Percentiles rank a stretch among this genome's conserved stretches.
Evolutionary conservation across 2,113 vertebrate species (phyloP).

Genomic region (Fulica atra): DNA sequence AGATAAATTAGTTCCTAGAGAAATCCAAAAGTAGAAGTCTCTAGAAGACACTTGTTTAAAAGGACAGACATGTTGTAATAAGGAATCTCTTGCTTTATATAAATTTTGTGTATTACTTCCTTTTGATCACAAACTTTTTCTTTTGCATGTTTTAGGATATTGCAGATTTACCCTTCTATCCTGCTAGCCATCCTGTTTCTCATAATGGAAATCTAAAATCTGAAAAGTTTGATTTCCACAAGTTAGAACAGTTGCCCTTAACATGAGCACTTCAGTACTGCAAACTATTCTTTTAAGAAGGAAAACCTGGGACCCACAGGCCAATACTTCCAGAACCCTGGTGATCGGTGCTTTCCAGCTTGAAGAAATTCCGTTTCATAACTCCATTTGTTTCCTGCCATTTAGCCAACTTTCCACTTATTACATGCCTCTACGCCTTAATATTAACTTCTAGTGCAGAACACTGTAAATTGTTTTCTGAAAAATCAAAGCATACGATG

Average conservation of each 20-base stretch:
- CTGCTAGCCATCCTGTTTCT: neutral
- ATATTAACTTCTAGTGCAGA: conserved; percentile 64
- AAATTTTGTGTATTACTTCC: neutral
- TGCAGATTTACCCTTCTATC: neutral
- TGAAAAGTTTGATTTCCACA: neutral
- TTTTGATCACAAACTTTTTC: neutral
- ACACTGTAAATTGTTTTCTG: conserved; percentile 36
- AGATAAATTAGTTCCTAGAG: neutral
- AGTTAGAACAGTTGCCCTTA: conserved; percentile 14
- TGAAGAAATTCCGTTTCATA: conserved; percentile 50
- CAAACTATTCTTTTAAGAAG: conserved; percentile 56
- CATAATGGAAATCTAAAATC: neutral
- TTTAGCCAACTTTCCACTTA: conserved; percentile 71
- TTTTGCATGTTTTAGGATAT: conserved; percentile 21
- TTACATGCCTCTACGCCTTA: conserved; percentile 48
- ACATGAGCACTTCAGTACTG: neutral
- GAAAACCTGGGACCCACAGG: conserved; percentile 29
- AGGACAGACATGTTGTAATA: neutral
- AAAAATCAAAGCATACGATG: conserved; percentile 64
- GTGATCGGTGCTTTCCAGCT: conserved; percentile 46
- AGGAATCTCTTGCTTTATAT: neutral
- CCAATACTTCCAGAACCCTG: neutral
- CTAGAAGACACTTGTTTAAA: neutral
- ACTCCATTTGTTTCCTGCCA: conserved; percentile 64
- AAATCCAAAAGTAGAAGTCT: neutral